Conservation (phyloP, 2,797 vertebrate genomes). For the Spea hammondii region DNA sequence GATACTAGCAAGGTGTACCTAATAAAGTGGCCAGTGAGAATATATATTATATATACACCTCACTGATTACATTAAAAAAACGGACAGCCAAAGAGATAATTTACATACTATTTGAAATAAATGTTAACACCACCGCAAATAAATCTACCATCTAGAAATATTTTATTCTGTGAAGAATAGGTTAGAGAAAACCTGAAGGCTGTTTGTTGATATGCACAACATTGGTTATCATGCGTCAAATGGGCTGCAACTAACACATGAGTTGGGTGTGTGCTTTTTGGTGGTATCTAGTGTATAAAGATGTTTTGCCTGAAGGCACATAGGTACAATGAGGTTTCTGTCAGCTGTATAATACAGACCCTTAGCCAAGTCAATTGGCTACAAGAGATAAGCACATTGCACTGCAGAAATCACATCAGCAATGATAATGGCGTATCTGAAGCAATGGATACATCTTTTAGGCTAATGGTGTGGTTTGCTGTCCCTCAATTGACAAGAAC, state of each 20-base stretch:
- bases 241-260: neutral
- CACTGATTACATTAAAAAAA: too few species aligned
- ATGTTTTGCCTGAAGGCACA: neutral
- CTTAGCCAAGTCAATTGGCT: conserved; percentile 11
- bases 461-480: conserved; percentile 16
- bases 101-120: too few species aligned
- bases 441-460: conserved; percentile 27
- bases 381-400: conserved; percentile 27
- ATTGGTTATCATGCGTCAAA: neutral
- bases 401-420: conserved; percentile 14
- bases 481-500: conserved; percentile 35
- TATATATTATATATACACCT: too few species aligned
- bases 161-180: neutral
- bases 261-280: neutral
- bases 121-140: too few species aligned
- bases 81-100: too few species aligned
- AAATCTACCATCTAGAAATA: too few species aligned
- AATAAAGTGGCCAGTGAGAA: too few species aligned
- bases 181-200: neutral
- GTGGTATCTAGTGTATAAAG: neutral
- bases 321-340: neutral
- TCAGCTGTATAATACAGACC: neutral
- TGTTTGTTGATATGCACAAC: neutral
- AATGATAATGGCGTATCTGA: conserved; percentile 35
- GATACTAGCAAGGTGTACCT: too few species aligned